A percentile compares a stretch with the other conserved stretches of the same genome.
These are phyloP conservation scores for Lycophotia porphyrea DNA, from an alignment of 2,888 invertebrate genomes.

Conservation along the genomic window DNA sequence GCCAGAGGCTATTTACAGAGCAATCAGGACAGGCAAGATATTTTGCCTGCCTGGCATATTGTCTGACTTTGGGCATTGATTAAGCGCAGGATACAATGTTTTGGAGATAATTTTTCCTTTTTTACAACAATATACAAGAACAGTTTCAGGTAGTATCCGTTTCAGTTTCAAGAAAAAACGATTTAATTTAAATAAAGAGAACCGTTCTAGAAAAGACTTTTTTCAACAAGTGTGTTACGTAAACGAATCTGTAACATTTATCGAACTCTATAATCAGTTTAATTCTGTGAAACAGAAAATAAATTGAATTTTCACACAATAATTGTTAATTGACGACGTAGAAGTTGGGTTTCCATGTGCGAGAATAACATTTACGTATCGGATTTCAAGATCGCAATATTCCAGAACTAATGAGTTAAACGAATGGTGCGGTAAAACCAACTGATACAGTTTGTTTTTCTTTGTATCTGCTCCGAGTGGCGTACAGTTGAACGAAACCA, in stretches of 20 bases:
- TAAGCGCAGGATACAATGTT: background rate
- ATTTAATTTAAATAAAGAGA: background rate
- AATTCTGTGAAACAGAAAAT: conserved; percentile 14
- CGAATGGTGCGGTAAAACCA: conserved; percentile 46
- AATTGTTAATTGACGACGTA: conserved; percentile 23
- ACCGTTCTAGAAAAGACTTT: conserved; percentile 11
- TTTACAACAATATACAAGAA: background rate
- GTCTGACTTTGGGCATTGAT: background rate
- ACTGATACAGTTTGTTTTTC: conserved; percentile 30
- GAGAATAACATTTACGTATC: conserved; percentile 50
- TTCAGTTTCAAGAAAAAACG: background rate
- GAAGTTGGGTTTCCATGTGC: background rate
- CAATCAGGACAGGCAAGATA: background rate
- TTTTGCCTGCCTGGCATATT: background rate
- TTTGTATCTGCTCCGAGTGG: conserved; percentile 15
- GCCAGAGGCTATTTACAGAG: background rate
- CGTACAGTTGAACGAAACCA: conserved; percentile 49
- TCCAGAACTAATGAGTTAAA: conserved; percentile 32
- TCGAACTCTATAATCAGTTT: conserved; percentile 23
- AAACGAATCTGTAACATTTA: conserved; percentile 12
- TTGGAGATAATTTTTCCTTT: background rate
- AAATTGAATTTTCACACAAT: conserved; percentile 5
- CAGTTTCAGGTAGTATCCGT: background rate
- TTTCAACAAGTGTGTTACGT: conserved; percentile 1
- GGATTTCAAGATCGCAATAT: conserved; percentile 50